phyloP scores from a whole-genome alignment of 2,113 vertebrate genomes.

The Ginglymostoma cirratum region DNA sequence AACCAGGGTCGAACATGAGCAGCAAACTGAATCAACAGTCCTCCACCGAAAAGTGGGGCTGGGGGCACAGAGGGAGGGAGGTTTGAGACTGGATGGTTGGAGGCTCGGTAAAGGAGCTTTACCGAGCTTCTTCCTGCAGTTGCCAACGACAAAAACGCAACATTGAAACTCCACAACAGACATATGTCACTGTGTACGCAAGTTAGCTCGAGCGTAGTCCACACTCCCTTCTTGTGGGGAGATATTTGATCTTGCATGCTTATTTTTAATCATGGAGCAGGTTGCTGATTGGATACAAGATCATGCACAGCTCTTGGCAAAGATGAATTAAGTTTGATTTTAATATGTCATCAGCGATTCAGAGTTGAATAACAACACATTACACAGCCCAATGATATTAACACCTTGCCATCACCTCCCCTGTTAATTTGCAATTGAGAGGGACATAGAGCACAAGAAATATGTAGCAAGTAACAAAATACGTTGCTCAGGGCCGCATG shows the following conservation, averaged over 20 bases:
- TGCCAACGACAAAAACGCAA: background rate
- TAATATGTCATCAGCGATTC: background rate
- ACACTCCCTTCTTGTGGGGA: background rate
- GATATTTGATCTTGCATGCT: background rate
- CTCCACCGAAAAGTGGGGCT: background rate
- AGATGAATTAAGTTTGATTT: background rate
- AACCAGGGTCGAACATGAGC: background rate
- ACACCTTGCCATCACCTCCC: too few species aligned
- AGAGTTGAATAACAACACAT: background rate
- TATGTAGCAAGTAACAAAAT: too few species aligned
- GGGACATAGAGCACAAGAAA: too few species aligned
- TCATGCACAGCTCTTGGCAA: background rate
- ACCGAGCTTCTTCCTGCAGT: background rate
- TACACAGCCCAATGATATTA: too few species aligned
- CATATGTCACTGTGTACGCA: background rate
- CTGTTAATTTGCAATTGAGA: too few species aligned
- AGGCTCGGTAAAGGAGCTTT: background rate
- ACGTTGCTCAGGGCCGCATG: too few species aligned
- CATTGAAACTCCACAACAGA: background rate
- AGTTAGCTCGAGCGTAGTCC: background rate
- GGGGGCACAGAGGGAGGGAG: too few species aligned
- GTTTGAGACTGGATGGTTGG: background rate
- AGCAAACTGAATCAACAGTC: background rate
- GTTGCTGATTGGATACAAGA: background rate
- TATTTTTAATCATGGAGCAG: background rate